A percentile compares a stretch with the other conserved stretches of the same genome.
phyloP scores from a whole-genome alignment of 2,797 vertebrate species.

The Helarctos malayanus region DNA sequence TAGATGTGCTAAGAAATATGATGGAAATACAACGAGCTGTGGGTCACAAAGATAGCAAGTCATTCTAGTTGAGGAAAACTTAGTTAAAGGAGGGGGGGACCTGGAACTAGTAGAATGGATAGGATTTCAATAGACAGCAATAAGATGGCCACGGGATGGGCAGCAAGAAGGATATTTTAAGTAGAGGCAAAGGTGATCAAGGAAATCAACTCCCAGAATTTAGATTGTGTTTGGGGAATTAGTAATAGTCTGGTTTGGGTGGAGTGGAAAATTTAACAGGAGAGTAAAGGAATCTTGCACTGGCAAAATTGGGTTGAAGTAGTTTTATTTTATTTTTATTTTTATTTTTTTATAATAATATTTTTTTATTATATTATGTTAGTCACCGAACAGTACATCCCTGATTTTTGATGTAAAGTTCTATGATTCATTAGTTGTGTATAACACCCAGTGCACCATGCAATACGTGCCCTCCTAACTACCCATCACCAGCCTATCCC shows the following conservation, averaged over 20 bases:
- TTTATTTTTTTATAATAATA: too few species aligned
- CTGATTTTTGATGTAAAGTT: too few species aligned
- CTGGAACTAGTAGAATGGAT: not conserved
- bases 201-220: not conserved
- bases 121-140: not conserved
- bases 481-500: too few species aligned
- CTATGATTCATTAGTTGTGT: too few species aligned
- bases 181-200: not conserved
- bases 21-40: not conserved
- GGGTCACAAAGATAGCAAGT: not conserved
- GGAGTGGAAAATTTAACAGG: not conserved
- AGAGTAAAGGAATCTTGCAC: not conserved
- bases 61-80: not conserved
- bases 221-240: not conserved
- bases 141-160: not conserved
- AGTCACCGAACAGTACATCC: too few species aligned
- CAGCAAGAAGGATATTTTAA: not conserved
- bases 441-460: too few species aligned
- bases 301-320: not conserved
- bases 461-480: too few species aligned
- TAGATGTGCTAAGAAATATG: not conserved
- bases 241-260: not conserved
- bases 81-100: not conserved
- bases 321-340: not conserved
- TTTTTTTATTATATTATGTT: too few species aligned